Percentiles rank a stretch among this genome's conserved stretches.
These are phyloP conservation scores for Plectus sambesii DNA, from an alignment of 1,140 invertebrate genomes.

Conservation along the genomic window DNA sequence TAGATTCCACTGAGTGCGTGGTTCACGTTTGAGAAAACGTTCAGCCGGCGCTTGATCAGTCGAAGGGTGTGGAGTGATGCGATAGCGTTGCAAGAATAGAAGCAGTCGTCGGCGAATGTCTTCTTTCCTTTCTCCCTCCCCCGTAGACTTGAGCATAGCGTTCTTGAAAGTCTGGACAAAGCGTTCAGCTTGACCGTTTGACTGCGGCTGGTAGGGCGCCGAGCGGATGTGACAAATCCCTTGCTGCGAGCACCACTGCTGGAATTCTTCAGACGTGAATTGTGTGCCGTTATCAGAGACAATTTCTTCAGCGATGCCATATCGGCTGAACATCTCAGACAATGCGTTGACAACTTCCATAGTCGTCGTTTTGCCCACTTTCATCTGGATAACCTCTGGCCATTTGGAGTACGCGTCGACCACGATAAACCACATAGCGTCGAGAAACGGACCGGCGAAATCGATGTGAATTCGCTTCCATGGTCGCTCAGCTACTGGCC, in stretches of 20 bases:
- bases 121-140: too few relatives aligned
- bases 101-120: too few relatives aligned
- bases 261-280: conserved; percentile 42
- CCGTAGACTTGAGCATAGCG: conserved; percentile 11
- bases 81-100: too few relatives aligned
- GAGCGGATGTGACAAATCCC: conserved; percentile 27
- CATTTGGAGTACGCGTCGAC: conserved; percentile 50
- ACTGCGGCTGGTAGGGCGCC: conserved; percentile 38
- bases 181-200: conserved; percentile 42
- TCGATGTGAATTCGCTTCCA: conserved; percentile 47
- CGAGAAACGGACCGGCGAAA: conserved; percentile 46
- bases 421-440: conserved; percentile 44
- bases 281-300: conserved; percentile 45
- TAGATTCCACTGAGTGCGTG: too few relatives aligned
- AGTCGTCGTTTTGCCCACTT: too few relatives aligned
- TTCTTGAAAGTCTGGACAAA: conserved; percentile 40
- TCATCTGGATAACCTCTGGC: conserved; percentile 47
- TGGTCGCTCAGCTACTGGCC: conserved; percentile 26
- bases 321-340: too few relatives aligned
- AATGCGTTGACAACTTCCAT: too few relatives aligned
- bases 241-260: conserved; percentile 24
- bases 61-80: too few relatives aligned
- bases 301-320: too few relatives aligned
- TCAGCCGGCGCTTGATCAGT: too few relatives aligned
- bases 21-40: too few relatives aligned